phyloP scores from a whole-genome alignment of 2,888 invertebrate species.

The Agriotes lineatus region DNA sequence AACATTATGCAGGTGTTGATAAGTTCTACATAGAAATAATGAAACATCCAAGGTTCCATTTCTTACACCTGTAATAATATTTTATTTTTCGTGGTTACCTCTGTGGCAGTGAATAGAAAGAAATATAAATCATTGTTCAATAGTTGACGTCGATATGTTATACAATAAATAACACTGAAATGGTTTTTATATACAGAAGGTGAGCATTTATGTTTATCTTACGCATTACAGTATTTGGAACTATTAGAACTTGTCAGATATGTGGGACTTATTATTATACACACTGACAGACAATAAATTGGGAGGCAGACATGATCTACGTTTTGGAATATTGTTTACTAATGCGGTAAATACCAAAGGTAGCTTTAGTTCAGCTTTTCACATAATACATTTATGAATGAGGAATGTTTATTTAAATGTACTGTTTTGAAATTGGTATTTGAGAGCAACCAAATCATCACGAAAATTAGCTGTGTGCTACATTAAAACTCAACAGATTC shows the following conservation, averaged over 20 bases:
- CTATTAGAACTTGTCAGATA: conserved; percentile 11
- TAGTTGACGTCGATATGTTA: conserved; percentile 17
- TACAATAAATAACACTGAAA: conserved; percentile 13
- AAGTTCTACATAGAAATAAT: not conserved
- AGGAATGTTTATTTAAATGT: too few species aligned
- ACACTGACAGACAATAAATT: too few species aligned
- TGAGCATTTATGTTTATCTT: conserved; percentile 9
- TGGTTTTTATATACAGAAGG: conserved; percentile 5
- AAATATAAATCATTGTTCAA: not conserved
- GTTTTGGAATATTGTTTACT: too few species aligned
- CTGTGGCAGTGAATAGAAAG: not conserved
- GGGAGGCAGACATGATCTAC: too few species aligned
- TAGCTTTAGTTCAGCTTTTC: too few species aligned
- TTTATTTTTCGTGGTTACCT: not conserved
- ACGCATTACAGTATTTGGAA: conserved; percentile 1
- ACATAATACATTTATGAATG: too few species aligned
- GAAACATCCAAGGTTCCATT: not conserved
- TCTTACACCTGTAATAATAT: not conserved
- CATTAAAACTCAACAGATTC: too few species aligned
- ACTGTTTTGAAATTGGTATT: too few species aligned
- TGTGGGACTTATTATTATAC: conserved; percentile 8
- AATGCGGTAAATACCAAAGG: too few species aligned
- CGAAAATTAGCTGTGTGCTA: too few species aligned
- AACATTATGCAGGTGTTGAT: conserved; percentile 8
- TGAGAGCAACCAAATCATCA: too few species aligned